Conservation (phyloP, 2,113 vertebrate species). For the Gambusia affinis region DNA sequence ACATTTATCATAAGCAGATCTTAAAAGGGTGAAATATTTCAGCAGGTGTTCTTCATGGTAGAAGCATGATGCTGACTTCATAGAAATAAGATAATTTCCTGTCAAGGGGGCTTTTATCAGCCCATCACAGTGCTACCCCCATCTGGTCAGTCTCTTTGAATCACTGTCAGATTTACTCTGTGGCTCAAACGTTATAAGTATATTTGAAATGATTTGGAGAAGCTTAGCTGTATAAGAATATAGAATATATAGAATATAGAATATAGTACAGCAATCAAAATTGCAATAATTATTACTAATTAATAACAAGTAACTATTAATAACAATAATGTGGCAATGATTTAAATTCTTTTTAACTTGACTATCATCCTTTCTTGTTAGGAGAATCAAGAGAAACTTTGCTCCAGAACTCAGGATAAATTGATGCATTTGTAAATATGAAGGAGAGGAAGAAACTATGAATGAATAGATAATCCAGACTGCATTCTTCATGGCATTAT, state of each 20-base stretch:
- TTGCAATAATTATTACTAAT: neutral
- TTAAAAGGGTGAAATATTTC: constrained; percentile 26
- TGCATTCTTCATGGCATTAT: constrained; percentile 20
- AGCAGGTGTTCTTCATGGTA: constrained; percentile 37
- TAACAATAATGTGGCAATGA: constrained; percentile 40
- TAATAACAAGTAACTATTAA: too few species aligned
- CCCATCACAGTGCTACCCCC: constrained; percentile 21
- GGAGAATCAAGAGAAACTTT: constrained; percentile 45
- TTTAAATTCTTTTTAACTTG: constrained; percentile 45
- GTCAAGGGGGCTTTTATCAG: constrained; percentile 55
- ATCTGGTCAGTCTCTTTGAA: constrained; percentile 37
- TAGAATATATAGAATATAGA: too few species aligned
- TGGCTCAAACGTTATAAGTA: constrained; percentile 40
- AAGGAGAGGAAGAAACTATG: constrained; percentile 4
- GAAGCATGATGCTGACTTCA: constrained; percentile 18
- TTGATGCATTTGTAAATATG: constrained; percentile 25
- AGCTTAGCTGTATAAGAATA: neutral
- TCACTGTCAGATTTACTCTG: constrained; percentile 31
- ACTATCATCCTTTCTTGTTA: constrained; percentile 48
- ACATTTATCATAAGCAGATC: neutral
- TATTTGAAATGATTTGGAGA: constrained; percentile 38
- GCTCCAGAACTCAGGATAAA: constrained; percentile 40
- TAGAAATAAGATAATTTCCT: constrained; percentile 61
- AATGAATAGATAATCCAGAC: constrained; percentile 37
- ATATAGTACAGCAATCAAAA: constrained; percentile 24